Conservation (phyloP, 2,888 invertebrate species). For the Troides aeacus region DNA sequence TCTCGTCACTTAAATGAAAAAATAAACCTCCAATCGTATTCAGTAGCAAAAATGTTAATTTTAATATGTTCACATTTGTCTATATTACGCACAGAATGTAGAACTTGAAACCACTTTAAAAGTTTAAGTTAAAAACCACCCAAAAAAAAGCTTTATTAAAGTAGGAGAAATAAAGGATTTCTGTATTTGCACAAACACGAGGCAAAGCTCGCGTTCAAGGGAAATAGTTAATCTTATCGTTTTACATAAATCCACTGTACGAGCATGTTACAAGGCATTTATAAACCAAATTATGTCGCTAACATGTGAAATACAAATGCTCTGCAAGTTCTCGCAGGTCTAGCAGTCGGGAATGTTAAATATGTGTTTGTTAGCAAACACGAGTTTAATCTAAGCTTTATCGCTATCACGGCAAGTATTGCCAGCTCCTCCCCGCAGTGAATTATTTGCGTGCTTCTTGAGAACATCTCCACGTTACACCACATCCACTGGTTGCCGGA, state of each 20-base stretch:
- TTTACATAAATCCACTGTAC: constrained; percentile 26
- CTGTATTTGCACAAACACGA: constrained; percentile 7
- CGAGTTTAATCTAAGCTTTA: constrained; percentile 75
- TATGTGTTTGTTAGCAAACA: constrained; percentile 73
- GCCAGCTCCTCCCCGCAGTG: constrained; percentile 3
- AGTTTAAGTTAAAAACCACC: neutral
- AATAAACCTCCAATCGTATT: neutral
- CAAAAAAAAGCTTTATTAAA: neutral
- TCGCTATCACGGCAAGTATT: constrained; percentile 46
- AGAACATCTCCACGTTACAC: constrained; percentile 11
- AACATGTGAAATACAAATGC: constrained; percentile 72
- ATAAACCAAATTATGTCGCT: constrained; percentile 66
- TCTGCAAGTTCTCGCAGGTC: constrained; percentile 61
- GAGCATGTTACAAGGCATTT: constrained; percentile 57
- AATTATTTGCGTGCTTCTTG: constrained; percentile 19
- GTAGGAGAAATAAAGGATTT: constrained; percentile 5
- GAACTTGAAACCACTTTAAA: too few species aligned
- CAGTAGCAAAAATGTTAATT: neutral
- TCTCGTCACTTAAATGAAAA: too few species aligned
- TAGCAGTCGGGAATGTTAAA: constrained; percentile 67
- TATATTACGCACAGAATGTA: too few species aligned
- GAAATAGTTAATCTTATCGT: constrained; percentile 26
- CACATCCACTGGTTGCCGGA: too few species aligned
- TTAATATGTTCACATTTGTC: too few species aligned
- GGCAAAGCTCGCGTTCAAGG: constrained; percentile 8